These are phyloP conservation scores for Myopa tessellatipennis DNA, from an alignment of 2,888 invertebrate species.

Conservation along the genomic window DNA sequence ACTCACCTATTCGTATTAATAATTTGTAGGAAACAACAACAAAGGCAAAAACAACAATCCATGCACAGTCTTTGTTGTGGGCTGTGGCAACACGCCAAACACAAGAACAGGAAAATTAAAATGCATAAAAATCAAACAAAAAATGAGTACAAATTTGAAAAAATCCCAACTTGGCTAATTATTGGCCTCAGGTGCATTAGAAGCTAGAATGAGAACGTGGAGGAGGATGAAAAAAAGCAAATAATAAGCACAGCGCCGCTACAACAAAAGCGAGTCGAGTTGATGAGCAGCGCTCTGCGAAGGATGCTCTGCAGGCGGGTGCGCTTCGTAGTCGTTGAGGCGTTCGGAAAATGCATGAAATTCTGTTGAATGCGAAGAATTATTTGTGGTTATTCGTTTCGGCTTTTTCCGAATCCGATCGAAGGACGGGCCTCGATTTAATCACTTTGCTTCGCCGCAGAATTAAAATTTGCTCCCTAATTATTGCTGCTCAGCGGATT, in stretches of 20 bases:
- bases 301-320: background rate
- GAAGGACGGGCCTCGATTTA: background rate
- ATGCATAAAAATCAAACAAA: slow-evolving; percentile 19
- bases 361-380: no score
- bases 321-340: background rate
- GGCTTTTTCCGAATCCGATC: background rate
- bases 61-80: no score
- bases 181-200: slow-evolving; percentile 47
- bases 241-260: background rate
- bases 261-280: slow-evolving; percentile 4
- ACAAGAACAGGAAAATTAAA: slow-evolving; percentile 44
- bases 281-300: background rate
- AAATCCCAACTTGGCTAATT: slow-evolving; percentile 41
- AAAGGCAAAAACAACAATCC: background rate
- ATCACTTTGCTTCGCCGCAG: background rate
- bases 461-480: background rate
- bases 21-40: background rate
- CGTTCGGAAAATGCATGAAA: background rate
- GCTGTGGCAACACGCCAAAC: slow-evolving; percentile 31
- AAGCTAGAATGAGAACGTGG: slow-evolving; percentile 28
- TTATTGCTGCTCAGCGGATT: background rate
- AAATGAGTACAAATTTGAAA: background rate
- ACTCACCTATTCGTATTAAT: background rate
- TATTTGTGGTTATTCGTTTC: background rate
- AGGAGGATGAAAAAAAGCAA: slow-evolving; percentile 24